Percentiles rank a stretch among this genome's conserved stretches.
These are phyloP conservation scores for Pteropus rufus DNA, from an alignment of 2,797 vertebrate genomes.

Conservation along the genomic window DNA sequence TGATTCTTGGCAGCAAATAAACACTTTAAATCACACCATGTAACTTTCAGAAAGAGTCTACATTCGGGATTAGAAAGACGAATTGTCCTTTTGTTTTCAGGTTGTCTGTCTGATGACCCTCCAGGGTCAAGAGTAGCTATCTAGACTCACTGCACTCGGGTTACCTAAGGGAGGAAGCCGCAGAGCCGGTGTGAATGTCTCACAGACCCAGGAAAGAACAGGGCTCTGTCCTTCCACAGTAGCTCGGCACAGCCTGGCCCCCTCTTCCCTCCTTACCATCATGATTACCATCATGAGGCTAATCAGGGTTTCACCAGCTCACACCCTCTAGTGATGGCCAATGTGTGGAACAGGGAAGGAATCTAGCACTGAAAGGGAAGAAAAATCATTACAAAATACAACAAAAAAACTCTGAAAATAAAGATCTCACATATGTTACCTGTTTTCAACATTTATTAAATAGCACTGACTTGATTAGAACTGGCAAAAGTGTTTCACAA, in stretches of 20 bases:
- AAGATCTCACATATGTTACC: background rate
- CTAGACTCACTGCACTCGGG: fast-evolving
- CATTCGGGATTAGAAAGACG: background rate
- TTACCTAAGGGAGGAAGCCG: fast-evolving
- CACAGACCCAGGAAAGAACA: background rate
- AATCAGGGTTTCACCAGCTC: background rate
- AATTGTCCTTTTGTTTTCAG: background rate
- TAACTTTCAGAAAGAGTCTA: background rate
- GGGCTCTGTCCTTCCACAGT: background rate
- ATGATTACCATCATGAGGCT: background rate
- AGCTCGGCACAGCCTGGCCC: background rate
- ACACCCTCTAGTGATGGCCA: background rate
- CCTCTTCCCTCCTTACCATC: background rate
- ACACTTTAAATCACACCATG: constrained; percentile 75
- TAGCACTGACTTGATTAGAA: background rate
- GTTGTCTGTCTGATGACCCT: background rate
- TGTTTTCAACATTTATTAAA: constrained; percentile 67
- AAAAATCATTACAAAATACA: background rate
- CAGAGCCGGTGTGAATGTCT: background rate
- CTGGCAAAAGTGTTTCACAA: background rate
- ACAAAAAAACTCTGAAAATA: background rate
- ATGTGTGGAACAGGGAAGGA: background rate
- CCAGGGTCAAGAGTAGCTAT: background rate
- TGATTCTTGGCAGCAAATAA: constrained; percentile 89
- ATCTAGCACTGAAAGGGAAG: background rate